Percentiles rank a stretch among this genome's conserved stretches.
These are phyloP conservation scores for Miichthys miiuy DNA, from an alignment of 2,797 vertebrate genomes.

Conservation along the genomic window DNA sequence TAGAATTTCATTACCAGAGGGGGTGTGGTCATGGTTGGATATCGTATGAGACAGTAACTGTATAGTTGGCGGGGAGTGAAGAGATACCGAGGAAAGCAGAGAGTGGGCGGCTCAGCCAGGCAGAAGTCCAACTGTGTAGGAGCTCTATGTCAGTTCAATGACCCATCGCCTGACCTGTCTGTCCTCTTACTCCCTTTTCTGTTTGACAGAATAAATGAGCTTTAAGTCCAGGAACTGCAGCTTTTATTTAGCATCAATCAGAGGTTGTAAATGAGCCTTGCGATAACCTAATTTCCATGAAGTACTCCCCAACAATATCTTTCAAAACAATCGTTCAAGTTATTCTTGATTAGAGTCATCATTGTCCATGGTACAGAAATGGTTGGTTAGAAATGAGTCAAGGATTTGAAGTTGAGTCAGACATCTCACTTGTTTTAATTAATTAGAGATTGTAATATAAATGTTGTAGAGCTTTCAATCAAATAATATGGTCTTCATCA, in stretches of 20 bases:
- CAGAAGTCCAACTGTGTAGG: constrained; percentile 40
- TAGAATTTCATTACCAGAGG: constrained; percentile 9
- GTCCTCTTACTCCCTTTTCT: background rate
- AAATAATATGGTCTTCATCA: background rate
- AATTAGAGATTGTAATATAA: background rate
- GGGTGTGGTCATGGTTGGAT: constrained; percentile 19
- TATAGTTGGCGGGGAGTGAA: background rate
- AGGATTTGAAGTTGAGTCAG: background rate
- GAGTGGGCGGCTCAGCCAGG: constrained; percentile 17
- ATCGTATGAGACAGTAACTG: constrained; percentile 28
- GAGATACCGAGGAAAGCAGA: constrained; percentile 11
- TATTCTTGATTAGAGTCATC: background rate
- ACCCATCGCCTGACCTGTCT: background rate
- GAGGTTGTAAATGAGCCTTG: background rate
- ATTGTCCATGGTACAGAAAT: too few species aligned
- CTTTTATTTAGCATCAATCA: background rate
- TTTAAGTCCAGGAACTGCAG: background rate
- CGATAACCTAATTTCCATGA: background rate
- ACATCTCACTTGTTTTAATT: background rate
- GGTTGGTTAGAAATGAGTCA: background rate
- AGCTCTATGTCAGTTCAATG: background rate
- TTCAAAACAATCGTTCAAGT: background rate
- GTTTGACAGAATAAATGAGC: background rate
- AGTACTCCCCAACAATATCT: background rate
- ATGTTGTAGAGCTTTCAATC: background rate